phyloP scores from a whole-genome alignment of 2,113 vertebrate genomes.

The Harpagus bidentatus region DNA sequence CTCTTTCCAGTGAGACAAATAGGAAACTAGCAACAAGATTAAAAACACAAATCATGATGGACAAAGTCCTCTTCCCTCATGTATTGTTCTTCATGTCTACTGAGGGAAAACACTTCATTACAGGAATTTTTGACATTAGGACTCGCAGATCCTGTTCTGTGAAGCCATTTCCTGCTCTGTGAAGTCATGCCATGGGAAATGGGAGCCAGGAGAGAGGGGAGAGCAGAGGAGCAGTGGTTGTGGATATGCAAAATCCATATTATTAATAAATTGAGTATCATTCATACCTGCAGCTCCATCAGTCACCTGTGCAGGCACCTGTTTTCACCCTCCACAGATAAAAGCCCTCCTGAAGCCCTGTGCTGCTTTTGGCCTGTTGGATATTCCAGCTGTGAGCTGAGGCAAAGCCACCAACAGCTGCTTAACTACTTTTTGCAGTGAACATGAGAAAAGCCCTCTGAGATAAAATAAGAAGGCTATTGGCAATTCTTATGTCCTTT shows the following conservation, averaged over 20 bases:
- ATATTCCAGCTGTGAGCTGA: not conserved
- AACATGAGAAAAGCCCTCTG: not conserved
- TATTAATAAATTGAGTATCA: not conserved
- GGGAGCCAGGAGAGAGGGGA: not conserved
- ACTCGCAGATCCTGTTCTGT: not conserved
- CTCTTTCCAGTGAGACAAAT: conserved; percentile 28
- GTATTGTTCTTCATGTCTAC: not conserved
- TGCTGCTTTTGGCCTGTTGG: not conserved
- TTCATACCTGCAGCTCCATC: not conserved
- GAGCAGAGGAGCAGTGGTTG: not conserved
- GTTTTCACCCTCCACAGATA: not conserved
- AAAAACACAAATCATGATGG: not conserved
- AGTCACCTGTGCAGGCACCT: not conserved
- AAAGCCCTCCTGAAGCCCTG: not conserved
- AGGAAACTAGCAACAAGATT: not conserved
- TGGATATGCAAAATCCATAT: not conserved
- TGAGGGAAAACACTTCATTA: not conserved
- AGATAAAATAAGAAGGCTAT: not conserved
- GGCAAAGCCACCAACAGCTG: not conserved
- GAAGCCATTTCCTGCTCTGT: not conserved
- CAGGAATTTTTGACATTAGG: not conserved
- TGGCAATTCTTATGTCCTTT: not conserved
- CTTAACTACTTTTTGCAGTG: not conserved
- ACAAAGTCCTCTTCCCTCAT: conserved; percentile 1
- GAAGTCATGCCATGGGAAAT: not conserved